A percentile compares a stretch with the other conserved stretches of the same genome.
Conservation (phyloP, 2,888 invertebrate species). For the Ferdinandea cuprea region DNA sequence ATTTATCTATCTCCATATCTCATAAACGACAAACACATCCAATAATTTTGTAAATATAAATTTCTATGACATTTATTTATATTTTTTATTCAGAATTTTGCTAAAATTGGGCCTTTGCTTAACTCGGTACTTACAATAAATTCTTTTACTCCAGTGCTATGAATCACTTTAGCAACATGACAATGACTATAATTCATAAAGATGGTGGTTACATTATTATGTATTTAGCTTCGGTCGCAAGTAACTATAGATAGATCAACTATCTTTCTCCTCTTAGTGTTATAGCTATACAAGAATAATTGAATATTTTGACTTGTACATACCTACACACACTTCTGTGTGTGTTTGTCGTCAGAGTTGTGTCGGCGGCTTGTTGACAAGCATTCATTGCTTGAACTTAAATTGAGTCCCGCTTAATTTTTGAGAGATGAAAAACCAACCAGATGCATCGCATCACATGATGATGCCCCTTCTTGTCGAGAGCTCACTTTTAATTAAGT, state of each 20-base stretch:
- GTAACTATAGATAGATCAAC: conserved; percentile 23
- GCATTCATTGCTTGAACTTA: conserved; percentile 59
- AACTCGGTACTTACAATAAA: neutral
- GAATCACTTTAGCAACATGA: conserved; percentile 1
- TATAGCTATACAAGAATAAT: conserved; percentile 31
- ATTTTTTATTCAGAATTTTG: neutral
- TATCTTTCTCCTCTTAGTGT: conserved; percentile 12
- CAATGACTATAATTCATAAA: neutral
- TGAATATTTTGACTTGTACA: conserved; percentile 53
- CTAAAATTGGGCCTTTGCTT: neutral
- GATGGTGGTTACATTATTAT: conserved; percentile 18
- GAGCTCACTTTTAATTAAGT: conserved; percentile 66
- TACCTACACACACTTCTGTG: neutral
- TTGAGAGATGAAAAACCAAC: conserved; percentile 62
- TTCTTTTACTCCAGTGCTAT: neutral
- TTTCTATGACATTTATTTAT: neutral
- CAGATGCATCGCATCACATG: conserved; percentile 49
- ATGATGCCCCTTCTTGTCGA: conserved; percentile 59
- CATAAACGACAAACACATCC: no score
- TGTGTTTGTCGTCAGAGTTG: conserved; percentile 10
- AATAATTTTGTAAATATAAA: no score
- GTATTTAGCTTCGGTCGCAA: neutral
- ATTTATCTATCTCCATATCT: no score
- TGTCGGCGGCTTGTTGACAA: conserved; percentile 63
- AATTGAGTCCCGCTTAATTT: conserved; percentile 66